Evolutionary conservation across 2,113 vertebrate genomes (phyloP).

Genomic region (Tenrec ecaudatus): DNA sequence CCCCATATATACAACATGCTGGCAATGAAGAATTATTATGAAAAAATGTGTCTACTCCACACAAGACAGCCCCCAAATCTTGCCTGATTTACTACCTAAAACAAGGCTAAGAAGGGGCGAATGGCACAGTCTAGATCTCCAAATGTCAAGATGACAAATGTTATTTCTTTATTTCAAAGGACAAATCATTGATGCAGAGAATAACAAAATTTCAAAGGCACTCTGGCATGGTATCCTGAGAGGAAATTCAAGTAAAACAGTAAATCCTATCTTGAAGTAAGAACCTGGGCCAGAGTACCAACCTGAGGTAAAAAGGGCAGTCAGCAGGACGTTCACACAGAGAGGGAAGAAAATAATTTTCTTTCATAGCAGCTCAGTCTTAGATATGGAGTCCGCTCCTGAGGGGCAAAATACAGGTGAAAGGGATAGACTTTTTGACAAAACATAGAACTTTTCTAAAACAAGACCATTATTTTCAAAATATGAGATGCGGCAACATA

Average conservation of each 20-base stretch:
- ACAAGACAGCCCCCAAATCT: slow-evolving; percentile 16
- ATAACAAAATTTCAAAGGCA: slow-evolving; percentile 77
- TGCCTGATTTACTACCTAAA: slow-evolving; percentile 80
- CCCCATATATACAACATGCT: background rate
- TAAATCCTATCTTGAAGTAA: slow-evolving; percentile 52
- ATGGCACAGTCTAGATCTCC: slow-evolving; percentile 70
- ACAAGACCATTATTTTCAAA: background rate
- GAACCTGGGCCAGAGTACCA: background rate
- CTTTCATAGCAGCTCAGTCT: background rate
- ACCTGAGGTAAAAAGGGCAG: background rate
- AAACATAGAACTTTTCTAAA: background rate
- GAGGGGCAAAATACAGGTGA: background rate
- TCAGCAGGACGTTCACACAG: background rate
- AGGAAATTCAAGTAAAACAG: slow-evolving; percentile 69
- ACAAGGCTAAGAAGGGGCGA: slow-evolving; percentile 75
- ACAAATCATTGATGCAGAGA: slow-evolving; percentile 74
- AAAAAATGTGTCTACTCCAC: slow-evolving; percentile 52
- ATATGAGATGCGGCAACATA: background rate
- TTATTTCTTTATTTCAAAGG: slow-evolving; percentile 79
- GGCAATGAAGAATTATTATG: background rate
- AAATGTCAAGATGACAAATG: slow-evolving; percentile 82
- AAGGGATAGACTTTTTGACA: background rate
- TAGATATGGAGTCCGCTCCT: background rate
- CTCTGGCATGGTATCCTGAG: slow-evolving; percentile 32
- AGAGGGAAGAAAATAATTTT: background rate